phyloP scores from a whole-genome alignment of 2,888 invertebrate genomes.

The Diarsia rubi region DNA sequence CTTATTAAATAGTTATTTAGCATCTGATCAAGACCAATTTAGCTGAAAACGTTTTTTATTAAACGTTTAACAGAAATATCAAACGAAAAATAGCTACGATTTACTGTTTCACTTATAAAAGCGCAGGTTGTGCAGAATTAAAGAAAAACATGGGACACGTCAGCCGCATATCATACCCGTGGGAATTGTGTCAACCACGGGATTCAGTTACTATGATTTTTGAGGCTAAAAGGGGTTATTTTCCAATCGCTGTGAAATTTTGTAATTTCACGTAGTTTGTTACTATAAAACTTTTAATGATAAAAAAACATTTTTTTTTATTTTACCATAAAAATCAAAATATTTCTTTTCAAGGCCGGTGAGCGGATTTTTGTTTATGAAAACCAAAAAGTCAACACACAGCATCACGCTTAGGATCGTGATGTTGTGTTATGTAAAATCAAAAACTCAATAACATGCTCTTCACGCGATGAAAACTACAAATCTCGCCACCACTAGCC shows the following conservation, averaged over 20 bases:
- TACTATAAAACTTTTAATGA: background rate
- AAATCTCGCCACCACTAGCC: conserved; percentile 5
- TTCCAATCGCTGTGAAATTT: conserved; percentile 19
- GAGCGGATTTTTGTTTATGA: background rate
- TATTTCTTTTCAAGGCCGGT: background rate
- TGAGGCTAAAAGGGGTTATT: conserved; percentile 18
- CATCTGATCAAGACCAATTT: background rate
- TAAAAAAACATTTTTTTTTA: background rate
- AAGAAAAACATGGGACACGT: conserved; percentile 42
- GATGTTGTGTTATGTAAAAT: background rate
- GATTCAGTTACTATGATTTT: conserved; percentile 28
- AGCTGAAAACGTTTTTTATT: background rate
- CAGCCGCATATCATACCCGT: conserved; percentile 21
- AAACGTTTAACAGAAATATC: background rate
- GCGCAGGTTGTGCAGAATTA: conserved; percentile 34
- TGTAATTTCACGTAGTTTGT: background rate
- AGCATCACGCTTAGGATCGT: background rate
- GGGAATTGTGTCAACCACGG: conserved; percentile 27
- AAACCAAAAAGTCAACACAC: background rate
- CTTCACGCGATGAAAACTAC: conserved; percentile 10
- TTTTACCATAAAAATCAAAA: background rate
- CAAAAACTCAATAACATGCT: background rate
- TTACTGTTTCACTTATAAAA: conserved; percentile 9
- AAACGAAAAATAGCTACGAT: background rate
- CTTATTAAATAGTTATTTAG: background rate